These are phyloP conservation scores for Shinisaurus crocodilurus DNA, from an alignment of 2,113 vertebrate species.

Conservation along the genomic window DNA sequence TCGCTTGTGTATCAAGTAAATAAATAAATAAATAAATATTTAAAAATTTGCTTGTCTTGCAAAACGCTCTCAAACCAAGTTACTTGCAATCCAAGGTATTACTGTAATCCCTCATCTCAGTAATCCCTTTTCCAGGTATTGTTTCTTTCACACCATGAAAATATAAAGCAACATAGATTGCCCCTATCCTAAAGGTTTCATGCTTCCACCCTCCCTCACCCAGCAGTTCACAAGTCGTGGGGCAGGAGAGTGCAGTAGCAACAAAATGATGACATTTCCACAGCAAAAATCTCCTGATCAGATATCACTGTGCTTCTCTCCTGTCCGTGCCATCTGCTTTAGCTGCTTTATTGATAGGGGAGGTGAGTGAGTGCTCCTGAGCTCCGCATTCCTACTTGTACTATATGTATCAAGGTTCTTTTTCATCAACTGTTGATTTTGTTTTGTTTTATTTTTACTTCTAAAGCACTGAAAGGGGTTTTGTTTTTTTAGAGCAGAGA, in stretches of 20 bases:
- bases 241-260: background rate
- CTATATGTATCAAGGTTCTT: background rate
- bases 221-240: background rate
- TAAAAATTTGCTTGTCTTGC: no score
- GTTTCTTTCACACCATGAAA: no score
- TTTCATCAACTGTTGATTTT: constrained; percentile 11
- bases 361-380: background rate
- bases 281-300: background rate
- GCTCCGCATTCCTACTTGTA: background rate
- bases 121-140: no score
- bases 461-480: no score
- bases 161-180: background rate
- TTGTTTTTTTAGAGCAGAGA: no score
- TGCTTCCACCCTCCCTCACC: no score
- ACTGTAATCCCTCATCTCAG: background rate
- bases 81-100: no score
- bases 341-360: background rate
- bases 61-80: no score
- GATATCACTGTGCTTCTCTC: background rate
- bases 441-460: background rate
- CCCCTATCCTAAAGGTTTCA: background rate
- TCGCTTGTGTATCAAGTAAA: no score
- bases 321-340: background rate
- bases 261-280: background rate
- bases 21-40: no score